These are phyloP conservation scores for Panulirus ornatus DNA, from an alignment of 1,140 invertebrate genomes.

Conservation along the genomic window DNA sequence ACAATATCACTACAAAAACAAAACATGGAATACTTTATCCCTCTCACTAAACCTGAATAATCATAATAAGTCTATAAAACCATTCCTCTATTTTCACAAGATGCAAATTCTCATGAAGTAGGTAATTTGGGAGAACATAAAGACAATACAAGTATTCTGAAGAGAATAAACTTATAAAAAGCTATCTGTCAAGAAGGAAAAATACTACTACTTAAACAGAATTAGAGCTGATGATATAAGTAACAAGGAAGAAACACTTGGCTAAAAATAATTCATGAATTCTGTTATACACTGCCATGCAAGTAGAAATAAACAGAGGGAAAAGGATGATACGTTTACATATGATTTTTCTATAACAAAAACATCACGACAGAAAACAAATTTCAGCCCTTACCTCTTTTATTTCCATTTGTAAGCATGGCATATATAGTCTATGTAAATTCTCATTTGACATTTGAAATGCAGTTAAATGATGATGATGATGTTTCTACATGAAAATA, in stretches of 20 bases:
- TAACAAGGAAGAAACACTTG: not conserved
- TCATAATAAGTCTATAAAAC: no score
- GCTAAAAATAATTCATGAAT: not conserved
- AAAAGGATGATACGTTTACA: not conserved
- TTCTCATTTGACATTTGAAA: no score
- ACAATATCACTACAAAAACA: constrained; percentile 14
- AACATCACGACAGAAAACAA: not conserved
- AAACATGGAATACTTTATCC: no score
- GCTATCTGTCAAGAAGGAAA: no score
- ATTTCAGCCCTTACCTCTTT: not conserved
- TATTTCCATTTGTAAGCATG: constrained; percentile 16
- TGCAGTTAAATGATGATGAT: no score
- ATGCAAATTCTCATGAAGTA: no score
- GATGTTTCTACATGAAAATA: no score
- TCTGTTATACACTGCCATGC: not conserved
- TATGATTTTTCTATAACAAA: not conserved
- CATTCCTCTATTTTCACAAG: no score
- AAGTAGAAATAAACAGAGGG: not conserved
- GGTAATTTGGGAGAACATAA: no score
- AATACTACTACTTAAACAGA: not conserved
- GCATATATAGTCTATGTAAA: not conserved
- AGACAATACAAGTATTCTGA: no score
- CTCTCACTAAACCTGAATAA: no score
- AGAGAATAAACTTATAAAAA: no score
- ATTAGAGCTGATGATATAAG: not conserved